phyloP scores from a whole-genome alignment of 1,140 invertebrate genomes.

The Pteromalus puparum region DNA sequence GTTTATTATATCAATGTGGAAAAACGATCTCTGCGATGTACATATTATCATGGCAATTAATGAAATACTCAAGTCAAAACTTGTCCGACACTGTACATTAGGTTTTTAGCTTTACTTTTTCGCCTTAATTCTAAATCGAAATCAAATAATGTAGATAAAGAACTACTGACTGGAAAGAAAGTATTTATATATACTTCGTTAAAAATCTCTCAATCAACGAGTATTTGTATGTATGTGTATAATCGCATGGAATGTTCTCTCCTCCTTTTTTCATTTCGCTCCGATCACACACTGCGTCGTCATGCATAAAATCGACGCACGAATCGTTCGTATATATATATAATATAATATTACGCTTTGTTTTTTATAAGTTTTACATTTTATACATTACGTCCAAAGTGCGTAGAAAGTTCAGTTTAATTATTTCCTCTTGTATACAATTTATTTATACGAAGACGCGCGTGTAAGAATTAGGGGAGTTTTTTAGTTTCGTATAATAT shows the following conservation, averaged over 20 bases:
- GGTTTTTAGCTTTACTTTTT: not conserved
- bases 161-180: conserved; percentile 36
- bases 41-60: not conserved
- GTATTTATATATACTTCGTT: conserved; percentile 29
- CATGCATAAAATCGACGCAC: conserved; percentile 34
- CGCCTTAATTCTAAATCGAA: conserved; percentile 13
- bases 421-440: conserved; percentile 31
- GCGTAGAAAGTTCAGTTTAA: conserved; percentile 43
- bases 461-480: conserved; percentile 6
- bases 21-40: not conserved
- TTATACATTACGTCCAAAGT: conserved; percentile 50
- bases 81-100: not conserved
- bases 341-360: conserved; percentile 29
- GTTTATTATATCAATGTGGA: not conserved
- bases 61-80: conserved; percentile 26
- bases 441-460: conserved; percentile 43
- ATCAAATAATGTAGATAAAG: not conserved
- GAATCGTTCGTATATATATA: conserved; percentile 21
- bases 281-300: not conserved
- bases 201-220: conserved; percentile 22
- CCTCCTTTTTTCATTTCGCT: conserved; percentile 4
- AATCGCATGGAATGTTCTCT: conserved; percentile 39
- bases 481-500: not conserved
- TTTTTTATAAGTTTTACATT: conserved; percentile 40
- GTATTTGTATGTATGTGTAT: conserved; percentile 25